Evolutionary conservation across 2,113 vertebrate genomes (phyloP), one percentile per base, ranked within the genome.

Genomic region (Perccottus glenii): DNA sequence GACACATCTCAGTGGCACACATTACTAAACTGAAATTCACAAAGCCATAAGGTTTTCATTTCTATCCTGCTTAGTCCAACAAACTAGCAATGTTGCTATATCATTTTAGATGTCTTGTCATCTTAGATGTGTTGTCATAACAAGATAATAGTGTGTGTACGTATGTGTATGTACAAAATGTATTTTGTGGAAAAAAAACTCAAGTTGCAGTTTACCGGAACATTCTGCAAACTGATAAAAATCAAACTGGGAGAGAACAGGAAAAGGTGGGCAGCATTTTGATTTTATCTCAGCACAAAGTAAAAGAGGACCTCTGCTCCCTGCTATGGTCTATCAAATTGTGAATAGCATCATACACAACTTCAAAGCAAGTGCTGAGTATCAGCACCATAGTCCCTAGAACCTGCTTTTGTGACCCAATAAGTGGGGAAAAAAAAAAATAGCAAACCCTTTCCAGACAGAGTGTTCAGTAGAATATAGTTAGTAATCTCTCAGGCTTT

Each of bases 191-290:
- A 27, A 27, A 27, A 27, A 1, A 27, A 27, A 27, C 19, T 27
- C 3, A 27, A 27, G 19, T 27, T 27, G 19, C 19, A 19, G 10
- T 4, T 46, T 11, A 46, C 10, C 9, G 5, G 6, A 12, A 7
- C 6, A 53, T 40, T 10, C 10, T 15, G 8, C 15, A 60, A 49
- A 38, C 9, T 5, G 42, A 71, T 67, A 53, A 58, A 46, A 55
- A 56, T 60, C 55, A 57, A n/a, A 47, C 15, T 48, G 12, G n/a
- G 1, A 40, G 14, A 64, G 43, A 60, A 79, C 73, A 84, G 85
- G 70, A 85, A 84, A 80, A 64, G 80, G 70, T 77, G 77, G 78
- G 16, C 60, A 67, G 55, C 64, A 42, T 61, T 78, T 40, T 64
- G 70, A 77, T 78, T 73, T 10, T 43, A 77, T 81, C 70, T 79